phyloP scores from a whole-genome alignment of 2,888 invertebrate species.

The Rotaria socialis region DNA sequence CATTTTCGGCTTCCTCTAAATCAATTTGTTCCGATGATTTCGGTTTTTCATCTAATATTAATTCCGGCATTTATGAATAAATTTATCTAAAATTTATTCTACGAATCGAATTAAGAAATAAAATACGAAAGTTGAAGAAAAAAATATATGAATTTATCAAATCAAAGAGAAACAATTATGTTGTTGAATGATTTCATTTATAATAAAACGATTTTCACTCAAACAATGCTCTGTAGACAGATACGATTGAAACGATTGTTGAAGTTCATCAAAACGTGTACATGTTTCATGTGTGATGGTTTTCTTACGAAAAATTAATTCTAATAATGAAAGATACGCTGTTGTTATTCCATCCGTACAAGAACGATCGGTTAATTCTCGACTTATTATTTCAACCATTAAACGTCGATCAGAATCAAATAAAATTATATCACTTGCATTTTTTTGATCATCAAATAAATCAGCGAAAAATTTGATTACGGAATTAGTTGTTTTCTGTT shows the following conservation, averaged over 20 bases:
- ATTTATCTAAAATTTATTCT: too few relatives aligned
- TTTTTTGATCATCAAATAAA: neutral
- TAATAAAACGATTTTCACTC: neutral
- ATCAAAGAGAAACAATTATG: neutral
- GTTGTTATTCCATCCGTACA: neutral
- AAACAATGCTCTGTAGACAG: neutral
- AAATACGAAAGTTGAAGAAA: too few relatives aligned
- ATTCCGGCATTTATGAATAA: neutral
- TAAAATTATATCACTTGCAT: neutral
- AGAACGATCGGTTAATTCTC: neutral
- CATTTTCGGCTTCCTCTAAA: constrained; percentile 17
- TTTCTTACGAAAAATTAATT: neutral
- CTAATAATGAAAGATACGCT: constrained; percentile 7
- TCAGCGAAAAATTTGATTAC: neutral
- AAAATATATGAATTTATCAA: too few relatives aligned
- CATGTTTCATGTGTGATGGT: neutral
- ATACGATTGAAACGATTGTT: neutral
- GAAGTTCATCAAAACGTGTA: neutral
- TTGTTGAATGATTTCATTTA: neutral
- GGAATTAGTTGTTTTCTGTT: neutral
- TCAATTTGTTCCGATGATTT: constrained; percentile 16
- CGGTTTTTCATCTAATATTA: neutral
- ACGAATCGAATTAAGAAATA: too few relatives aligned
- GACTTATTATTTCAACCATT: constrained; percentile 9
- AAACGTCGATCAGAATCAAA: neutral